Evolutionary conservation across 2,888 invertebrate genomes (phyloP).

Genomic region (Leucoma salicis): DNA sequence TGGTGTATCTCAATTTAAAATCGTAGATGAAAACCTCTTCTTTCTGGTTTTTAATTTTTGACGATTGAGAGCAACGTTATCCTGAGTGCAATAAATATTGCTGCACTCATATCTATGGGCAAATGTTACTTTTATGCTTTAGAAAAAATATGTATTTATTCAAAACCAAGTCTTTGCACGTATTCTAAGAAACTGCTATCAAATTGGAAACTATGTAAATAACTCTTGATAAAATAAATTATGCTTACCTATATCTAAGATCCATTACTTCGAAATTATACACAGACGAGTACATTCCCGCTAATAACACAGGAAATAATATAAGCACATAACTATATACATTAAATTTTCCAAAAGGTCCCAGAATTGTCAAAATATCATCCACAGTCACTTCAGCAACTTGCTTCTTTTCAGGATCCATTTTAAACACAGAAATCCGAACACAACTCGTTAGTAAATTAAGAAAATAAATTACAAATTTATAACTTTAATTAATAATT

Average conservation of each 20-base stretch:
- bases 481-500: constrained; percentile 6
- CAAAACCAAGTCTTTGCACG: too few species aligned
- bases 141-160: too few species aligned
- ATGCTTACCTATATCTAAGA: constrained; percentile 63
- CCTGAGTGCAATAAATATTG: too few species aligned
- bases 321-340: constrained; percentile 61
- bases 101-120: too few species aligned
- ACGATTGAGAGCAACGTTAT: too few species aligned
- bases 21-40: too few species aligned
- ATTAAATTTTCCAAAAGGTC: constrained; percentile 71
- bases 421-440: constrained; percentile 38
- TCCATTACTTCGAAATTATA: constrained; percentile 77
- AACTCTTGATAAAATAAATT: background rate
- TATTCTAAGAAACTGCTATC: too few species aligned
- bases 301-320: constrained; percentile 65
- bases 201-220: too few species aligned
- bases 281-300: constrained; percentile 73
- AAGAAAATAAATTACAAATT: constrained; percentile 9
- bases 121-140: too few species aligned
- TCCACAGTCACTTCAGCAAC: constrained; percentile 65
- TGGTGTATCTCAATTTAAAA: too few species aligned
- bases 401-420: constrained; percentile 69
- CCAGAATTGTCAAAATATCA: constrained; percentile 64
- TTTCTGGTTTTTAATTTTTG: too few species aligned
- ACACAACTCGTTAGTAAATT: constrained; percentile 10